Evolutionary conservation across 2,888 invertebrate genomes (phyloP).

Genomic region (Hyposoter didymator): DNA sequence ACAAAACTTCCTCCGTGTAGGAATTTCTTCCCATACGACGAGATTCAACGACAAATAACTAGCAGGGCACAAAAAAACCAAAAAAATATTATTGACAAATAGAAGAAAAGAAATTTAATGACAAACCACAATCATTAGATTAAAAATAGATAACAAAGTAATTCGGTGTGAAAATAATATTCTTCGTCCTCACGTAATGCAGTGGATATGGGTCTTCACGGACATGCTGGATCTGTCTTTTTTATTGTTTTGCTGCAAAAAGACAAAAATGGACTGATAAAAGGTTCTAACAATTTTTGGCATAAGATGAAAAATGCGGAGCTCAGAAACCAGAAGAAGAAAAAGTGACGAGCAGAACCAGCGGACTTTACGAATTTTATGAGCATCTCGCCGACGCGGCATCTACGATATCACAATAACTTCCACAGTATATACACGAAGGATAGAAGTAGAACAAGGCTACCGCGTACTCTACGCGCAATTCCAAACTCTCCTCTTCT

Average conservation of each 20-base stretch:
- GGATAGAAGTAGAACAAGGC: conserved; percentile 29
- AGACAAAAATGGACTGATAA: conserved; percentile 31
- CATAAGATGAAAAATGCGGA: conserved; percentile 8
- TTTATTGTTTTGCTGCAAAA: neutral
- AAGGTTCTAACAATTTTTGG: conserved; percentile 25
- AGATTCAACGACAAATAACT: neutral
- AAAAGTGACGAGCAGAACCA: conserved; percentile 36
- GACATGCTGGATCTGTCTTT: neutral
- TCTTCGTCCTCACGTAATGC: neutral
- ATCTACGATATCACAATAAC: conserved; percentile 16
- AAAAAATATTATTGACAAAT: neutral
- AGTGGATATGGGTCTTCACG: neutral
- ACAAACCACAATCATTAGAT: too few species aligned
- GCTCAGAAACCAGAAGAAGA: conserved; percentile 1
- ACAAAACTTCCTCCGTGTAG: conserved; percentile 64
- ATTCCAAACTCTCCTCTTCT: conserved; percentile 49
- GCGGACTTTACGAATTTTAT: conserved; percentile 76
- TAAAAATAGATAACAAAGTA: neutral
- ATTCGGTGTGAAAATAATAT: neutral
- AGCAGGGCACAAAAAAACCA: neutral
- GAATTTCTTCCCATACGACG: conserved; percentile 73
- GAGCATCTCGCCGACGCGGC: conserved; percentile 62
- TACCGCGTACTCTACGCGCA: conserved; percentile 49
- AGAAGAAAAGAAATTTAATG: neutral
- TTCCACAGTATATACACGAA: conserved; percentile 42